Percentiles rank a stretch among this genome's conserved stretches.
Conservation (phyloP, 2,113 vertebrate genomes). For the Pituophis catenifer region DNA sequence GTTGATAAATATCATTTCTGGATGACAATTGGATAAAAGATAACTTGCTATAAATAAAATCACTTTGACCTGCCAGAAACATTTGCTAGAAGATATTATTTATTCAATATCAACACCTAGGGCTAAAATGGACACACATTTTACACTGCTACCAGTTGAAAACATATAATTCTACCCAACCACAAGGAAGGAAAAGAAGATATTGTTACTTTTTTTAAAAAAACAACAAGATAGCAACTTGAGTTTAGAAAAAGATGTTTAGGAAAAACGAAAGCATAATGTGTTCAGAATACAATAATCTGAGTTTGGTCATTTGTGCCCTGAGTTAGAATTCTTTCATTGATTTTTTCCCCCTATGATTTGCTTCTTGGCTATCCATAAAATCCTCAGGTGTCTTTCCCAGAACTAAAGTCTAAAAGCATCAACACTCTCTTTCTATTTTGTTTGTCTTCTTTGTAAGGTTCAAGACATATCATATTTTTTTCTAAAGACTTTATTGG, state of each 20-base stretch:
- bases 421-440: neutral
- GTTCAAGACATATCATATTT: neutral
- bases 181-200: neutral
- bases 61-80: neutral
- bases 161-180: neutral
- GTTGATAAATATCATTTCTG: neutral
- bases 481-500: neutral
- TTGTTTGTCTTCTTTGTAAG: neutral
- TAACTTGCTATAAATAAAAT: neutral
- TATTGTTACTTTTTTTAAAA: neutral
- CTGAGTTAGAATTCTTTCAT: neutral
- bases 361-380: neutral
- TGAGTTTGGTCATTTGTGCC: neutral
- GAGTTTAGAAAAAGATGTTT: neutral
- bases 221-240: neutral
- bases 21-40: neutral
- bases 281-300: neutral
- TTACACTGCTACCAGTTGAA: neutral
- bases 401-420: neutral
- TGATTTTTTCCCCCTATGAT: neutral
- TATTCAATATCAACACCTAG: neutral
- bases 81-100: neutral
- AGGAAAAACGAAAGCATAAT: neutral
- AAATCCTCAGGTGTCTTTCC: neutral
- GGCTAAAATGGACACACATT: neutral